These are phyloP conservation scores for Microplitis manilae DNA, from an alignment of 2,888 invertebrate species.

Conservation along the genomic window DNA sequence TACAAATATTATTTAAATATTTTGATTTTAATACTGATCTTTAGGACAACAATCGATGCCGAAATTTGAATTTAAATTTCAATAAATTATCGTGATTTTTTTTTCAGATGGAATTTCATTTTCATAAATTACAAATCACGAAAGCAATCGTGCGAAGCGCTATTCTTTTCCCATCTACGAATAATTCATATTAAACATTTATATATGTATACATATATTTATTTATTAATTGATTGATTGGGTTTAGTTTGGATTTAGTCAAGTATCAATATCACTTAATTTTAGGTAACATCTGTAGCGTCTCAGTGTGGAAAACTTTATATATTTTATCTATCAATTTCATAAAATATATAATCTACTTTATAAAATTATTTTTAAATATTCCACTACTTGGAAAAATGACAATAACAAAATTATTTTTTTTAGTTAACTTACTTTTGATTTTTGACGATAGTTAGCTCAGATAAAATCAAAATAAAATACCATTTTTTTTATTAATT, in stretches of 20 bases:
- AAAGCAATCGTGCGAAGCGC: neutral
- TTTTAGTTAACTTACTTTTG: neutral
- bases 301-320: slow-evolving; percentile 24
- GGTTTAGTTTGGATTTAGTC: slow-evolving; percentile 26
- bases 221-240: slow-evolving; percentile 14
- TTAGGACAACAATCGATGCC: neutral
- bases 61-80: neutral
- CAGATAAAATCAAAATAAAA: neutral
- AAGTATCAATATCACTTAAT: slow-evolving; percentile 9
- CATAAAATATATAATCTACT: neutral
- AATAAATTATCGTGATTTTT: neutral
- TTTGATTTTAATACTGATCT: neutral
- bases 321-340: slow-evolving; percentile 13
- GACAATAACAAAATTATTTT: too few species aligned
- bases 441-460: neutral
- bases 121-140: neutral
- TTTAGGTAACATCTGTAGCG: slow-evolving; percentile 42
- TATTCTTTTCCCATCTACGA: neutral
- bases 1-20: neutral
- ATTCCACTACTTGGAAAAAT: slow-evolving; percentile 17
- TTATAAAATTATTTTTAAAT: slow-evolving; percentile 8
- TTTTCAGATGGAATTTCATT: neutral
- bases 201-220: neutral
- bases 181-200: neutral
- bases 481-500: neutral